phyloP scores from a whole-genome alignment of 2,797 vertebrate species.

The Poecile montanus region DNA sequence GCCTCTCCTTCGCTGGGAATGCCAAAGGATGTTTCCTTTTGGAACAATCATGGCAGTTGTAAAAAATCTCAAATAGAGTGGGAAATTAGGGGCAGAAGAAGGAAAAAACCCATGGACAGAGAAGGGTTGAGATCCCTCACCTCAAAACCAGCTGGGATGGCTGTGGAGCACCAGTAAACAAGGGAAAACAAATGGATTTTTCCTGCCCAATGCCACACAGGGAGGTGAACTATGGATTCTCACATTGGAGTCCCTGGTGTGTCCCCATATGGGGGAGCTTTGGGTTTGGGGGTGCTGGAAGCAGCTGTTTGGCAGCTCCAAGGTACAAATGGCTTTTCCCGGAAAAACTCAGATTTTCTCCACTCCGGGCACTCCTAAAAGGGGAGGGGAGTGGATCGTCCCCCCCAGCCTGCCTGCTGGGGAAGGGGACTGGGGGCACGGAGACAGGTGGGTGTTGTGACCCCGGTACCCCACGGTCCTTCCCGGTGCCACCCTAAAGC shows the following conservation, averaged over 20 bases:
- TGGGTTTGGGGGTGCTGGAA: background rate
- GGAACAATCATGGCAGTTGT: background rate
- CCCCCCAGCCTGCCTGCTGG: background rate
- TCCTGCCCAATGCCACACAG: fast-evolving
- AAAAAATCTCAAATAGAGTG: background rate
- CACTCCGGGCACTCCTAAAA: background rate
- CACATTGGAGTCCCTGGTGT: fast-evolving
- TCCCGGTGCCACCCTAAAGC: background rate
- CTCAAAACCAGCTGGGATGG: background rate
- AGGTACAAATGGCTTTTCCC: background rate
- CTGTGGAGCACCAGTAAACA: background rate
- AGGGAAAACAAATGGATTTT: background rate
- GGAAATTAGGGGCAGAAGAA: fast-evolving
- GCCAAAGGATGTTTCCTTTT: background rate
- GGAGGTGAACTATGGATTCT: fast-evolving
- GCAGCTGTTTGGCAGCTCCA: background rate
- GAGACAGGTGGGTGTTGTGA: background rate
- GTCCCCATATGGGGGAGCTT: fast-evolving
- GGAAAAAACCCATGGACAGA: fast-evolving
- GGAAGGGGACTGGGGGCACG: background rate
- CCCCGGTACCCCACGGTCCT: background rate
- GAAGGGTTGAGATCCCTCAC: background rate
- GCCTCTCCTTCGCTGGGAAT: background rate
- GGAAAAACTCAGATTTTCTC: background rate
- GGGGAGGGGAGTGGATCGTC: fast-evolving